These are phyloP conservation scores for Monopterus albus DNA, from an alignment of 2,113 vertebrate genomes.

Conservation along the genomic window DNA sequence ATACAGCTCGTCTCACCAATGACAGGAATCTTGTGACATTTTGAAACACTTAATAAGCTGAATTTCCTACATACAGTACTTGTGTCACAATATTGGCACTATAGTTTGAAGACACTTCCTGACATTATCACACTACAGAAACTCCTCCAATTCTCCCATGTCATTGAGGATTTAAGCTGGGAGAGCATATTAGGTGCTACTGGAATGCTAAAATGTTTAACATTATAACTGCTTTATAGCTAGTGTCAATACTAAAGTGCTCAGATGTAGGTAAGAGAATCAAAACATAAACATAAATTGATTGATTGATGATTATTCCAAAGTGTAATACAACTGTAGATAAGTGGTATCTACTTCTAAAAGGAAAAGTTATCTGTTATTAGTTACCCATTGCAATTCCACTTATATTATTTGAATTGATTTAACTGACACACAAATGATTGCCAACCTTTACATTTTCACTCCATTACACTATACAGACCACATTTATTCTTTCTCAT, in stretches of 20 bases:
- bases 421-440: constrained; percentile 24
- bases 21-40: neutral
- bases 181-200: neutral
- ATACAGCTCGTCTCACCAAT: neutral
- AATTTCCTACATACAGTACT: neutral
- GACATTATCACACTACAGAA: neutral
- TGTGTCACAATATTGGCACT: constrained; percentile 1
- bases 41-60: neutral
- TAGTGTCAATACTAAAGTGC: neutral
- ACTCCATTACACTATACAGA: constrained; percentile 48
- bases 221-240: neutral
- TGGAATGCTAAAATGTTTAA: neutral
- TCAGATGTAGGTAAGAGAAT: neutral
- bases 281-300: neutral
- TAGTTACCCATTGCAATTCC: neutral
- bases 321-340: constrained; percentile 1
- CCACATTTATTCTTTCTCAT: constrained; percentile 37
- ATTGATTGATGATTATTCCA: neutral
- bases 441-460: constrained; percentile 19
- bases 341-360: neutral
- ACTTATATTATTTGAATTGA: constrained; percentile 10
- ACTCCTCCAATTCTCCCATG: neutral
- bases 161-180: neutral
- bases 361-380: neutral
- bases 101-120: neutral